phyloP scores from a whole-genome alignment of 2,797 vertebrate species.

The Enteromius afrohamiltoni region DNA sequence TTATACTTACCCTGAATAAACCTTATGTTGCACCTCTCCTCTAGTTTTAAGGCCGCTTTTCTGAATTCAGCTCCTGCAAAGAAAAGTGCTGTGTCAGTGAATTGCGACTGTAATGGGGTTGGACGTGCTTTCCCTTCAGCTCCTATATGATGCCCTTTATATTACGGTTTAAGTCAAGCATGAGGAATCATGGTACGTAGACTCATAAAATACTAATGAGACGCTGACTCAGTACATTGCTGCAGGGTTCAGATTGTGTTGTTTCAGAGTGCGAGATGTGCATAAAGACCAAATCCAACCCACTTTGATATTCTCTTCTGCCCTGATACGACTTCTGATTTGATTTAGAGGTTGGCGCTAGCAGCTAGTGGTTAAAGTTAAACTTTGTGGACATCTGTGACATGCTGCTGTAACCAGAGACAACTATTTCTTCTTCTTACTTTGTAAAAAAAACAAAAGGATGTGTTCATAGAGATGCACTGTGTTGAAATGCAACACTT shows the following conservation, averaged over 20 bases:
- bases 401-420: neutral
- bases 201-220: slow-evolving; percentile 28
- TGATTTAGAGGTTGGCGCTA: neutral
- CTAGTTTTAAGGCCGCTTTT: neutral
- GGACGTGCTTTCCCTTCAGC: neutral
- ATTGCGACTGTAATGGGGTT: neutral
- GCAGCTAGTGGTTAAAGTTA: neutral
- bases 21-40: neutral
- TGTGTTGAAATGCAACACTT: neutral
- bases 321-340: neutral
- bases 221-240: slow-evolving; percentile 29
- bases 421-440: neutral
- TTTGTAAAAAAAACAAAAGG: neutral
- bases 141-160: slow-evolving; percentile 9
- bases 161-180: slow-evolving; percentile 14
- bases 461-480: neutral
- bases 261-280: neutral
- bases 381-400: neutral
- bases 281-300: neutral
- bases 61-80: neutral
- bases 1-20: neutral
- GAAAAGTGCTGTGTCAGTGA: slow-evolving; percentile 12
- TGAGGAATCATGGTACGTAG: neutral
- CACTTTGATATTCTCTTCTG: neutral
- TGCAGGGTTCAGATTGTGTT: neutral